These are phyloP conservation scores for Vesta saturnalis DNA, from an alignment of 2,888 invertebrate genomes.

Conservation along the genomic window DNA sequence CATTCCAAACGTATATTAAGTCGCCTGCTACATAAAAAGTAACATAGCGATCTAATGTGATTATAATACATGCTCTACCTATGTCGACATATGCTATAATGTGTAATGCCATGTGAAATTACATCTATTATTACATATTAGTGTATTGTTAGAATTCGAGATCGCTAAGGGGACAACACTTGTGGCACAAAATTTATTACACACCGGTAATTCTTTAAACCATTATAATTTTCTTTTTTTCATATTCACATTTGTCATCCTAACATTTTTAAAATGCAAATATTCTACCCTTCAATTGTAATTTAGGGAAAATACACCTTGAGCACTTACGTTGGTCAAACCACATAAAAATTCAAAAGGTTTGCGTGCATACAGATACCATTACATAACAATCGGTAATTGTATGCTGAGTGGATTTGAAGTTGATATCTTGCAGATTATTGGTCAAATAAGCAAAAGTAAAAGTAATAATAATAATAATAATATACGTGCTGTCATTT, in stretches of 20 bases:
- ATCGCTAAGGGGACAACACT: conserved; percentile 36
- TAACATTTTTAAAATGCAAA: neutral
- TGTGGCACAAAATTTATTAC: conserved; percentile 41
- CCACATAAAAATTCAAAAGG: neutral
- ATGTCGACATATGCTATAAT: conserved; percentile 46
- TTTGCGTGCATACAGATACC: neutral
- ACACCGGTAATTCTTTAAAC: conserved; percentile 41
- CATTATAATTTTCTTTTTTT: conserved; percentile 32
- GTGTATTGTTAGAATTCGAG: conserved; percentile 44
- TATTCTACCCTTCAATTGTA: neutral
- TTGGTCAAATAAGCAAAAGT: conserved; percentile 51
- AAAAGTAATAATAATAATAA: too few relatives aligned
- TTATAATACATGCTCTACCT: conserved; percentile 46
- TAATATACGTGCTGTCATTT: conserved; percentile 40
- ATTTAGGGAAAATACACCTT: neutral
- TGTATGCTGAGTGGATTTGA: conserved; percentile 45
- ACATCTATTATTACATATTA: conserved; percentile 47
- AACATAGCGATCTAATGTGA: conserved; percentile 43
- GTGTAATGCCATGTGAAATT: conserved; percentile 48
- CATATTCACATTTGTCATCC: conserved; percentile 41
- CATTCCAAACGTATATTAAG: conserved; percentile 38
- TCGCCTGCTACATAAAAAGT: conserved; percentile 32
- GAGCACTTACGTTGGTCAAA: neutral
- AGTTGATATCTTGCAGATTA: conserved; percentile 60
- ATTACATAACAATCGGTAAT: neutral